Conservation (phyloP, 2,888 invertebrate genomes). For the Endomychus coccineus region DNA sequence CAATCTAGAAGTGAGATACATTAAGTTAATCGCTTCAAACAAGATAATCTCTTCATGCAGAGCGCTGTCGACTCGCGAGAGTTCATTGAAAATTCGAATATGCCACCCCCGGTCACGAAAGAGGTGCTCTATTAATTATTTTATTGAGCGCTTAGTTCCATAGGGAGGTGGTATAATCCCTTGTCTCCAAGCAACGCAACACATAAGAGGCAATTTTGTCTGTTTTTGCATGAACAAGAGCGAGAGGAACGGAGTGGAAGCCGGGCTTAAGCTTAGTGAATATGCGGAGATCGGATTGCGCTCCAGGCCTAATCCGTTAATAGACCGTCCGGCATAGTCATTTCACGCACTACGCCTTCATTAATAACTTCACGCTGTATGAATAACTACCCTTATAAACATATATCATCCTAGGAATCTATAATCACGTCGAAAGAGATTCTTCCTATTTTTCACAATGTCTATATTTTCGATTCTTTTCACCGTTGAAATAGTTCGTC, state of each 20-base stretch:
- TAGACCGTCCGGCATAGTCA: constrained; percentile 38
- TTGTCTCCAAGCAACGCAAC: constrained; percentile 33
- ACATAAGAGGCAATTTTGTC: constrained; percentile 41
- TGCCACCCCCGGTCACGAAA: constrained; percentile 30
- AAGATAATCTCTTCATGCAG: constrained; percentile 28
- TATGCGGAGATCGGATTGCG: constrained; percentile 43
- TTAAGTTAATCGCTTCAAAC: constrained; percentile 33
- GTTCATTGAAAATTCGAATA: constrained; percentile 35
- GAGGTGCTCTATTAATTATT: constrained; percentile 42
- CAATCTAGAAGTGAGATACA: constrained; percentile 22
- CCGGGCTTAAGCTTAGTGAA: no score
- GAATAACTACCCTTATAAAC: constrained; percentile 13
- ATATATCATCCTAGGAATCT: no score
- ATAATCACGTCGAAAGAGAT: no score
- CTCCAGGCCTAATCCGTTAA: constrained; percentile 38
- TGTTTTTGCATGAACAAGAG: no score
- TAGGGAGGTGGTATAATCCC: constrained; percentile 37
- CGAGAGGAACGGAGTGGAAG: no score
- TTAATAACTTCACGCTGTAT: constrained; percentile 31
- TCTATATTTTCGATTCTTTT: no score
- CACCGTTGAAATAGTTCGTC: no score
- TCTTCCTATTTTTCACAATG: no score
- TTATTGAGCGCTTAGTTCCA: constrained; percentile 38
- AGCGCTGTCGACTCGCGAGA: constrained; percentile 18
- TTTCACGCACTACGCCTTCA: constrained; percentile 41